Evolutionary conservation across 2,888 invertebrate genomes (phyloP), one percentile per base, ranked within the genome.

Genomic region (Mallateleia sp.): DNA sequence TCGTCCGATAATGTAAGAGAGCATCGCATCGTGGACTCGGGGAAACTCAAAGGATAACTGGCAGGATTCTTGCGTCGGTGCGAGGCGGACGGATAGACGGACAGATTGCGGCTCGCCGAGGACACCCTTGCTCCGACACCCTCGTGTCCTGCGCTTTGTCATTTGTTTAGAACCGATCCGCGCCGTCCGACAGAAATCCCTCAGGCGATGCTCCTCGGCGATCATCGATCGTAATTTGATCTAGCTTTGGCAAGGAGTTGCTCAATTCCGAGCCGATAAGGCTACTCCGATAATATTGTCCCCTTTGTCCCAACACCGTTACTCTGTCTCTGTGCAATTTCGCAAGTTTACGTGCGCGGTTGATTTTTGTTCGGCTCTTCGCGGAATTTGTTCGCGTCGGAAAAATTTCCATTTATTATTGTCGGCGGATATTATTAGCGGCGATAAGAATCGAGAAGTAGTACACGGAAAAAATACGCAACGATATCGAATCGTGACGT

Each of bases 61-160:
- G 71, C 75, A 87, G 91, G 91, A 92, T 93, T 93, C 92, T 93
- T 93, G 92, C 89, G 88, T 88, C 89, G 89, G 89, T 87, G 71
- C 79, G 89, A 87, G 87, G 90, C 87, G 91, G 89, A 89, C 89
- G 91, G 88, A 90, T 89, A 91, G 90, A 89, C 91, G 92, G 93
- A 93, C 94, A 94, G 94, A 95, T 94, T 95, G 94, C 92, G 93
- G 94, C 91, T 92, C 90, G 90, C 92, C 93, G 90, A 93, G 93
- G 92, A 94, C 93, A 92, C 92, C 92, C 88, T 88, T 89, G 88
- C 82, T 66, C 74, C 69, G 75, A 81, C 86, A 78, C 84, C 74
- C 69, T 72, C 82, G 54, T 54, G 71, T 62, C 71, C 74, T 64
- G 67, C 62, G 92, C 94, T 94, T 94, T 93, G 94, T 94, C 94